Base-by-base conservation (phyloP, 37 sponge, comb jelly and placozoan species). In the Chondrilla cf. caribensis region DNA sequence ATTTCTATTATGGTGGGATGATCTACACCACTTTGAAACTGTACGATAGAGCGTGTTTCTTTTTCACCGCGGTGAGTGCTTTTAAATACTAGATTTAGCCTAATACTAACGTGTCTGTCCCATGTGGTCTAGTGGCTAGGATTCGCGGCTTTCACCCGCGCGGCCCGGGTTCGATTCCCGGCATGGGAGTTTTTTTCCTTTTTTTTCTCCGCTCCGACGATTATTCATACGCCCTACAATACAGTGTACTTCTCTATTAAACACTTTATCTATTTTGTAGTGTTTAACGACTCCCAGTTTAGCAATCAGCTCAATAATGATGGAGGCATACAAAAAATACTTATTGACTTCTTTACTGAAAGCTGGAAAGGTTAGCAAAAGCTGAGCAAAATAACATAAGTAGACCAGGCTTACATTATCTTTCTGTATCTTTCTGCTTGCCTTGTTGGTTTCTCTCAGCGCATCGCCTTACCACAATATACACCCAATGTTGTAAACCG, bases 281-380 rank as follows among this genome's bases (percentile, higher is more conserved):
- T 92, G 93, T 60, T 54, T 94, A 58, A 85, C 93, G 41, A 87
- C 86, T 7, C 97, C 97, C 28, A 85, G 90, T 68, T 54, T 83
- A 32, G 97, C 86, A 7, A 81, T 95, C 77, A 97, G 97, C 84
- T 93, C 95, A 25, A 90, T 97, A 36, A 92, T 92, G 91, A 65
- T 97, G 9, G 97, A 96, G 38, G 97, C 97, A 5, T 97, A 90
- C 81, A 97, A 97, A 91, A 97, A 97, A 73, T 97, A 84, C 55
- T 58, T 92, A 33, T 80, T 97, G 7, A 89, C 95, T 25, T 92
- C 93, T 25, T 82, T 97, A 28, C 84, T 97, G 67, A 88, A 91
- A 70, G 77, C 68, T 44, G 96, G 93, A n/a, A 95, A 95, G 87
- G 90, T 89, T 62, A n/a, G 32, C 0, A 5, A n/a, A n/a, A n/a